Percentiles rank a stretch among this genome's conserved stretches.
These are phyloP conservation scores for Villa cingulata DNA, from an alignment of 2,888 invertebrate species.

Conservation along the genomic window DNA sequence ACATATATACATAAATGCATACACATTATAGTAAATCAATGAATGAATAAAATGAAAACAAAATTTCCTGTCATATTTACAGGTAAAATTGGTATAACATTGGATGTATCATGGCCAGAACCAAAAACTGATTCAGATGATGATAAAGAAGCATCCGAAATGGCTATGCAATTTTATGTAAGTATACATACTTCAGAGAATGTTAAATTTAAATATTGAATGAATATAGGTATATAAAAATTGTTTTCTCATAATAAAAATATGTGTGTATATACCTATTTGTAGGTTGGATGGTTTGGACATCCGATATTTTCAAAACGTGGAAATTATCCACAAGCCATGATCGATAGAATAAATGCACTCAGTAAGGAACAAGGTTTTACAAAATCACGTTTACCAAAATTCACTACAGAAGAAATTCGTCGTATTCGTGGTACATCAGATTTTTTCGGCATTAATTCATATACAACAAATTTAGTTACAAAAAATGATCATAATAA, in stretches of 20 bases:
- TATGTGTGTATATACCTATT: too few relatives aligned
- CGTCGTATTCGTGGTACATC: conserved; percentile 44
- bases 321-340: conserved; percentile 53
- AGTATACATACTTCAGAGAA: conserved; percentile 17
- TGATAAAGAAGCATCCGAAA: conserved; percentile 47
- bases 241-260: too few relatives aligned
- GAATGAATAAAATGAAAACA: background rate
- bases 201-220: too few relatives aligned
- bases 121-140: conserved; percentile 40
- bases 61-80: conserved; percentile 18
- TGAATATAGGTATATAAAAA: too few relatives aligned
- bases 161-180: conserved; percentile 46
- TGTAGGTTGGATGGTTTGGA: conserved; percentile 51
- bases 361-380: conserved; percentile 46
- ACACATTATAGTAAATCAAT: too few relatives aligned
- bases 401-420: conserved; percentile 46
- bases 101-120: conserved; percentile 48
- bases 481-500: conserved; percentile 34
- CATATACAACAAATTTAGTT: conserved; percentile 48
- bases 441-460: conserved; percentile 63
- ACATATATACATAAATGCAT: too few relatives aligned
- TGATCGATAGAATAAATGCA: conserved; percentile 44
- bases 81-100: conserved; percentile 48
- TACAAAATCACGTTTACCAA: conserved; percentile 46
- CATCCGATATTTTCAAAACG: conserved; percentile 48